A percentile compares a stretch with the other conserved stretches of the same genome.
Conservation (phyloP, 1,140 invertebrate species). For the Drosophila littoralis region DNA sequence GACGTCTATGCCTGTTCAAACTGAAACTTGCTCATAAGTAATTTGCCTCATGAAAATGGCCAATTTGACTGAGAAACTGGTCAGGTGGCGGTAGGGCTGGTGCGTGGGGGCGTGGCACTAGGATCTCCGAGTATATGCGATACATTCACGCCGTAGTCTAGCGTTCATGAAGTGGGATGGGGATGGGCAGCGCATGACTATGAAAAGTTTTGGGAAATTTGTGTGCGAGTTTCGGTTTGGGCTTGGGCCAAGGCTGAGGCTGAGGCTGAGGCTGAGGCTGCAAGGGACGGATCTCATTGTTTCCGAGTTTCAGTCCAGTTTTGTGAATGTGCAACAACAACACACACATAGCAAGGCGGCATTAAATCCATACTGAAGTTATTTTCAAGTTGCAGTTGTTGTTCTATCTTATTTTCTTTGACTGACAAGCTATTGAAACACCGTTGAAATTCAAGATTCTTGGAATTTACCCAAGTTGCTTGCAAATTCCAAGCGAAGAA, state of each 20-base stretch:
- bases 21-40: conserved; percentile 61
- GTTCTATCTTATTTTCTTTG: not conserved
- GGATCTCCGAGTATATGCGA: not conserved
- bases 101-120: not conserved
- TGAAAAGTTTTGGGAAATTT: conserved; percentile 33
- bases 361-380: conserved; percentile 15
- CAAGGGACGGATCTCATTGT: conserved; percentile 17
- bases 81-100: not conserved
- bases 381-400: conserved; percentile 17
- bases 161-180: not conserved
- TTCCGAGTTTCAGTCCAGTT: conserved; percentile 37
- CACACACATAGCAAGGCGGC: not conserved
- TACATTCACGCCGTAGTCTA: not conserved
- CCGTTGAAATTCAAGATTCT: not conserved
- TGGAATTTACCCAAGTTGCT: not conserved
- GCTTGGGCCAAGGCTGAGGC: not conserved
- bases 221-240: not conserved
- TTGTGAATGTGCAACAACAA: conserved; percentile 14
- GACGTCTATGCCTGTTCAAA: conserved; percentile 22
- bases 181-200: not conserved
- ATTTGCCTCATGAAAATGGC: conserved; percentile 69
- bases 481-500: not conserved
- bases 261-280: too few species aligned
- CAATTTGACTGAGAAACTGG: conserved; percentile 53
- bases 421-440: conserved; percentile 21